Conservation (phyloP, 2,888 invertebrate species). For the Chouioia cunea region DNA sequence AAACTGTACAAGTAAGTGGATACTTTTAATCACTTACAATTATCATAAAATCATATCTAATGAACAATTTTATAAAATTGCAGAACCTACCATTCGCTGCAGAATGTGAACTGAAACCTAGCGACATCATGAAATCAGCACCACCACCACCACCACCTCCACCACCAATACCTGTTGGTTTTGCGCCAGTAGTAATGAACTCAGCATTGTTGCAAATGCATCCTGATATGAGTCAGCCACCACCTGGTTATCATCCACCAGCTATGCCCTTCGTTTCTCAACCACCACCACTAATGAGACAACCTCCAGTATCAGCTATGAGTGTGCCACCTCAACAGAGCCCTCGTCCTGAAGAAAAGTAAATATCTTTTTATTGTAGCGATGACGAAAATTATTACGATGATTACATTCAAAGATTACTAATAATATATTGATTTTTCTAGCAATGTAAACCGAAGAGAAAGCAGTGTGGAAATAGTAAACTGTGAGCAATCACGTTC, state of each 20-base stretch:
- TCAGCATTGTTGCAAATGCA: conserved; percentile 61
- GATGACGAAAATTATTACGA: not conserved
- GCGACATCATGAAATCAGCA: conserved; percentile 63
- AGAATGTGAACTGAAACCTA: conserved; percentile 75
- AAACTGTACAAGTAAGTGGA: conserved; percentile 76
- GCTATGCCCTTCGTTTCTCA: conserved; percentile 63
- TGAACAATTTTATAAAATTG: not conserved
- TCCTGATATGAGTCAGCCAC: conserved; percentile 71
- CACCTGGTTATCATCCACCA: conserved; percentile 72
- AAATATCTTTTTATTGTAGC: not conserved
- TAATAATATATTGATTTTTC: conserved; percentile 33
- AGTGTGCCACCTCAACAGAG: conserved; percentile 55
- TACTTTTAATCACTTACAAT: not conserved
- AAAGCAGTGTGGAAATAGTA: conserved; percentile 66
- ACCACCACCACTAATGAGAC: conserved; percentile 59
- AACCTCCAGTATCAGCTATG: conserved; percentile 41
- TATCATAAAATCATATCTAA: conserved; percentile 2
- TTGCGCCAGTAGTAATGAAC: conserved; percentile 50
- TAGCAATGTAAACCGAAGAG: conserved; percentile 55
- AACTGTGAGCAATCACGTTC: conserved; percentile 65
- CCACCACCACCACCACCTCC: conserved; percentile 49
- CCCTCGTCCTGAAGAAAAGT: conserved; percentile 63
- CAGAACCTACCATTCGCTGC: conserved; percentile 77
- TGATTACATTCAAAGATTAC: not conserved
- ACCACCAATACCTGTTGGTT: conserved; percentile 38